Base-by-base conservation (phyloP, 2,888 invertebrate genomes). In the Leucoptera coffeella region DNA sequence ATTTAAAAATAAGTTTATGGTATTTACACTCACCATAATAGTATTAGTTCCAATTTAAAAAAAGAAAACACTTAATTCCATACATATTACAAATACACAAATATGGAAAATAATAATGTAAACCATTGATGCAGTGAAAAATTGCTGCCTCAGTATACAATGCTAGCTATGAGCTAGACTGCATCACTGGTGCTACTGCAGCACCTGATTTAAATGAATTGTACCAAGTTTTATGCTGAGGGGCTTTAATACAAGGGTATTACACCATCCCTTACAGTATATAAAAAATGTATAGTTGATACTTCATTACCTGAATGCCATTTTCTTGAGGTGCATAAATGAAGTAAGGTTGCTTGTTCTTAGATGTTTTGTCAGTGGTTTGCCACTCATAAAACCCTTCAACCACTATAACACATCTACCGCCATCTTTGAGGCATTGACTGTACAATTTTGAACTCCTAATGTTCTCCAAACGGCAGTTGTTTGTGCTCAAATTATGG, bases 321-420 rank as follows among this genome's bases (percentile, higher is more conserved):
- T 67, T 51, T 15, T 56, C 42, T 46, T 85, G 82, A 8, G 75
- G 74, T 37, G 77, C 65, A 52, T 84, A 80, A 29, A 90, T 75
- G 36, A 80, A 82, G 48, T 83, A 85, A 0, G 86, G 87, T 41
- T 84, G 82, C 43, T 85, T 88, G 10, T 54, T 54, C 33, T 69
- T 60, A 3, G 60, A 52, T 30, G 71, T 64, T 42, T 55, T 62
- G 29, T 59, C 45, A n/a, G 75, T 78, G 4, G 82, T 80, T 46
- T 84, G 78, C 87, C 86, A 87, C 53, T 87, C 86, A 45, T 85
- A 86, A 45, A 81, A 90, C 26, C 91, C 90, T 57, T 90, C 87
- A 32, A 79, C 81, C 8, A 88, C 44, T 13, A 90, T 67, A 5
- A 87, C 74, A 59, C 91, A 91, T 36, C 89, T 74, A 35, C 80